Conservation (phyloP, 2,888 invertebrate species). For the Lasioglossum lativentre region DNA sequence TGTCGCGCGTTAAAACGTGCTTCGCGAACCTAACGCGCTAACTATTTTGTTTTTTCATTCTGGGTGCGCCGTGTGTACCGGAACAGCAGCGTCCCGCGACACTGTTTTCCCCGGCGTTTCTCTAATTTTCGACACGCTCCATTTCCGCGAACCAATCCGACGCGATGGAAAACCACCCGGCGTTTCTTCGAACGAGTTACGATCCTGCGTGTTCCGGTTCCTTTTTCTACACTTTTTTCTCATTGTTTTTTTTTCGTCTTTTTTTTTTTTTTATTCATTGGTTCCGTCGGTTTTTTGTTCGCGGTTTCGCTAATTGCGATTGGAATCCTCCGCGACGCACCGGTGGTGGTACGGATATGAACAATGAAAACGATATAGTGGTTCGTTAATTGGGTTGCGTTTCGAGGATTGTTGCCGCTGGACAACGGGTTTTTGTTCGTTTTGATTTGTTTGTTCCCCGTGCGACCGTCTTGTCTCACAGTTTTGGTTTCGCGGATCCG, state of each 20-base stretch:
- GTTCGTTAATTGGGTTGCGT: slow-evolving; percentile 4
- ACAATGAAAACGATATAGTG: not conserved
- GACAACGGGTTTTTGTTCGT: not conserved
- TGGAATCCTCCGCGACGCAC: not conserved
- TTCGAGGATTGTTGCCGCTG: not conserved
- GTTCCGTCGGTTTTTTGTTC: not conserved
- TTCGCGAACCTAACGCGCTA: not conserved
- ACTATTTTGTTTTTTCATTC: slow-evolving; percentile 16
- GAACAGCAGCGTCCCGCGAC: not conserved
- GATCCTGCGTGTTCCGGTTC: not conserved
- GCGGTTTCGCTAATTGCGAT: not conserved
- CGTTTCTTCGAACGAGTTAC: not conserved
- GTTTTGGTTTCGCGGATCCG: not conserved
- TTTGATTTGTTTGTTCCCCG: not conserved
- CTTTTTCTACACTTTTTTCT: not conserved
- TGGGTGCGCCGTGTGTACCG: not conserved
- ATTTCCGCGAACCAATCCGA: not conserved
- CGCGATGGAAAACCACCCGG: too few relatives aligned
- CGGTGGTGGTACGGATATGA: not conserved
- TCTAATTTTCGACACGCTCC: slow-evolving; percentile 16
- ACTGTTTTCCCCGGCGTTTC: not conserved
- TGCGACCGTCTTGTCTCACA: not conserved
- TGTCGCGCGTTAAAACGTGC: slow-evolving; percentile 21
- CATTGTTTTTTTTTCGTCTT: not conserved
- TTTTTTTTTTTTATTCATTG: not conserved